Conservation (phyloP, 2,888 invertebrate genomes). For the Tineola bisselliella region DNA sequence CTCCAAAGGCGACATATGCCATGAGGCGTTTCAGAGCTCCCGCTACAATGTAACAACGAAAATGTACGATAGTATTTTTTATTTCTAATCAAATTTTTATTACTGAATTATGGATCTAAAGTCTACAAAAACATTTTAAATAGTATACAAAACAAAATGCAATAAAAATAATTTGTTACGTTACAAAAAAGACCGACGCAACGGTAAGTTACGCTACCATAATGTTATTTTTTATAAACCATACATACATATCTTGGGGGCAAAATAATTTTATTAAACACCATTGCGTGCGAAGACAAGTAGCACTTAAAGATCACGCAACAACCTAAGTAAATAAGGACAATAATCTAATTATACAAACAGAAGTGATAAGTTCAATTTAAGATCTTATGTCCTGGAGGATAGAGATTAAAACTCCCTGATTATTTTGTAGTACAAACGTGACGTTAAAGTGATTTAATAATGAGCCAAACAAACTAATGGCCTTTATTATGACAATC, state of each 20-base stretch:
- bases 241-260: constrained; percentile 5
- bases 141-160: not conserved
- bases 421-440: not conserved
- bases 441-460: constrained; percentile 41
- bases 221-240: constrained; percentile 8
- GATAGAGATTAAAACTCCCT: not conserved
- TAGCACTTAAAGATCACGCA: constrained; percentile 44
- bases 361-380: not conserved
- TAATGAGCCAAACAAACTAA: constrained; percentile 51
- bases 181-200: not conserved
- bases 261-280: constrained; percentile 13
- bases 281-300: constrained; percentile 50
- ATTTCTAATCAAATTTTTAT: too few species aligned
- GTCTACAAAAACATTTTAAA: too few species aligned
- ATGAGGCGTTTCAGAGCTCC: too few species aligned
- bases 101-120: too few species aligned
- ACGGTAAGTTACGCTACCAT: constrained; percentile 4
- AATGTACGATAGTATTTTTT: too few species aligned
- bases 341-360: not conserved
- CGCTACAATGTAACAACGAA: too few species aligned
- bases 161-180: not conserved
- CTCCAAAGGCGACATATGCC: too few species aligned
- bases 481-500: constrained; percentile 59
- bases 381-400: not conserved
- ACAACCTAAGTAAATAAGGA: constrained; percentile 20